A percentile compares a stretch with the other conserved stretches of the same genome.
These are phyloP conservation scores for Drosophila sordidapex DNA, from an alignment of 2,888 invertebrate species.

Conservation along the genomic window DNA sequence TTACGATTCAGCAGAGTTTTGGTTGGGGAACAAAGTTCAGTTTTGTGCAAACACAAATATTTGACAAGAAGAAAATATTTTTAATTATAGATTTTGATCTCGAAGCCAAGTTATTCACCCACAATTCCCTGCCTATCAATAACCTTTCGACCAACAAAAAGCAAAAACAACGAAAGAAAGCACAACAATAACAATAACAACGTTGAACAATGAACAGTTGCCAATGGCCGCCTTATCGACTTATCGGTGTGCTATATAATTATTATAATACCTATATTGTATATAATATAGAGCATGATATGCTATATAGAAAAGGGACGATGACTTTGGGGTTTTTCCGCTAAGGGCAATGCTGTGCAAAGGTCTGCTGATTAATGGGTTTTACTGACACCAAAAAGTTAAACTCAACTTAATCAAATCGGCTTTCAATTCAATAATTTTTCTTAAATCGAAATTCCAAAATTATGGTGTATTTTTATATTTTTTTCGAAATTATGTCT, in stretches of 20 bases:
- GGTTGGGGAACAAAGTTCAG: constrained; percentile 57
- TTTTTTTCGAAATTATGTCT: background rate
- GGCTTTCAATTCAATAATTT: background rate
- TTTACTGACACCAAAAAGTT: background rate
- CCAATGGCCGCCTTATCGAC: constrained; percentile 35
- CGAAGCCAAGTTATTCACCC: constrained; percentile 70
- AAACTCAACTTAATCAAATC: accelerated
- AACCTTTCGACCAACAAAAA: constrained; percentile 25
- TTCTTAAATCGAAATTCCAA: background rate
- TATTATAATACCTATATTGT: constrained; percentile 23
- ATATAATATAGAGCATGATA: constrained; percentile 39
- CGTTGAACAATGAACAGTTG: constrained; percentile 41
- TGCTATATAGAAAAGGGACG: constrained; percentile 21
- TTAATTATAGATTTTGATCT: constrained; percentile 29
- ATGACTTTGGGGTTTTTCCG: constrained; percentile 32
- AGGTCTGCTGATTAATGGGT: constrained; percentile 46
- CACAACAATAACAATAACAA: background rate
- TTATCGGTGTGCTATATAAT: constrained; percentile 51
- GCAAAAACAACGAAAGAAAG: background rate
- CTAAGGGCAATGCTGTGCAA: constrained; percentile 42
- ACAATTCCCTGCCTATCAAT: constrained; percentile 54
- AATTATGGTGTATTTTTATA: background rate
- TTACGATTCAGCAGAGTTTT: constrained; percentile 12
- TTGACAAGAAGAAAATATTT: constrained; percentile 27
- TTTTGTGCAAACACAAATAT: constrained; percentile 36